These are phyloP conservation scores for Serripes groenlandicus DNA, from an alignment of 2,888 invertebrate genomes.

Conservation along the genomic window DNA sequence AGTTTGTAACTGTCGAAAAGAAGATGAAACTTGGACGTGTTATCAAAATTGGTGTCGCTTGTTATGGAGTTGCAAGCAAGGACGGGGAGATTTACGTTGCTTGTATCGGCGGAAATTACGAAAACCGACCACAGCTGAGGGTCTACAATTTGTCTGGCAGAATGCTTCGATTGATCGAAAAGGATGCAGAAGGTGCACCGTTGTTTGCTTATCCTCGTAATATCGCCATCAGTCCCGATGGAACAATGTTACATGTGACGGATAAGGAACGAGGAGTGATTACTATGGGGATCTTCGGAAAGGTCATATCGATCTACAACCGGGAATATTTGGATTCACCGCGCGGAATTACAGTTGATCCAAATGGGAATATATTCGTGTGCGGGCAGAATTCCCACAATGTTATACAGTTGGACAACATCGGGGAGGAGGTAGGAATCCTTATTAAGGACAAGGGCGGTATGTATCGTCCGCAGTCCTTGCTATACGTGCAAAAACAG, in stretches of 20 bases:
- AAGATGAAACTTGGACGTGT: constrained; percentile 40
- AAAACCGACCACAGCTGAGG: constrained; percentile 57
- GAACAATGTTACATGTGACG: constrained; percentile 61
- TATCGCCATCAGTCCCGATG: constrained; percentile 53
- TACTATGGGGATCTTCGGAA: constrained; percentile 47
- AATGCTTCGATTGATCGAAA: constrained; percentile 54
- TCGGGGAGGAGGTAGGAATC: constrained; percentile 50
- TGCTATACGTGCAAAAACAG: constrained; percentile 40
- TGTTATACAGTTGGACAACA: constrained; percentile 51
- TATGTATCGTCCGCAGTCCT: constrained; percentile 53
- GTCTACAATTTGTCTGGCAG: constrained; percentile 65
- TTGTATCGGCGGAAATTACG: constrained; percentile 58
- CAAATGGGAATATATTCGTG: constrained; percentile 55
- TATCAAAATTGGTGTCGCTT: constrained; percentile 53
- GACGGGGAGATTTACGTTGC: constrained; percentile 56
- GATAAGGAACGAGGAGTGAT: constrained; percentile 60
- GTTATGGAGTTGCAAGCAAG: constrained; percentile 55
- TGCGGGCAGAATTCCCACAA: constrained; percentile 64
- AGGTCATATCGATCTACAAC: constrained; percentile 40
- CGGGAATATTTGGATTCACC: constrained; percentile 44
- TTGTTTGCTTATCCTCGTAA: constrained; percentile 63
- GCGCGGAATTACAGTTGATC: constrained; percentile 55
- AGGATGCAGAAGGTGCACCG: constrained; percentile 30
- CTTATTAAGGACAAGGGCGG: constrained; percentile 42
- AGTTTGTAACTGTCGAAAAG: constrained; percentile 60